A percentile compares a stretch with the other conserved stretches of the same genome.
These are phyloP conservation scores for Genyomyrus donnyi DNA, from an alignment of 2,113 vertebrate genomes.

Conservation along the genomic window DNA sequence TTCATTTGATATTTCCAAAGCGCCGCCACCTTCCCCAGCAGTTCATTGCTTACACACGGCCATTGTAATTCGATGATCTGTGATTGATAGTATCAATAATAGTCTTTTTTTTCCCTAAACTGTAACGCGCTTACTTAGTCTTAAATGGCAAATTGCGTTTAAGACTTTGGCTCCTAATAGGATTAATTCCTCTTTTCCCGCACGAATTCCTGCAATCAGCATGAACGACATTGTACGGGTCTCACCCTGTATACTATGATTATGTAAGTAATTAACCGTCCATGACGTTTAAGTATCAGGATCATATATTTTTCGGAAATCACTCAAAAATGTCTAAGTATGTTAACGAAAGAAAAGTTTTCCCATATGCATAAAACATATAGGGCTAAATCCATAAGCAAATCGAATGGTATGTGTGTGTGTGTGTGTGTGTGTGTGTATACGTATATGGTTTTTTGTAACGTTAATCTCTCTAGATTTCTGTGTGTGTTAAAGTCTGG, in stretches of 20 bases:
- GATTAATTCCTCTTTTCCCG: neutral
- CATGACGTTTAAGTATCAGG: neutral
- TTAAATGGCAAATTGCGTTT: neutral
- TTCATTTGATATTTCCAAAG: neutral
- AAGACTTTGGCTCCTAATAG: neutral
- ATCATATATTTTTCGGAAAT: neutral
- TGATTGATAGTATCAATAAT: neutral
- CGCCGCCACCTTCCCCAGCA: neutral
- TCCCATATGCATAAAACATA: neutral
- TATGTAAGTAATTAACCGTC: neutral
- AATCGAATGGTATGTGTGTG: neutral
- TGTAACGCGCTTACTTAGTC: neutral
- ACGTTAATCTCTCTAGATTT: neutral
- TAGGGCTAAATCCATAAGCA: neutral
- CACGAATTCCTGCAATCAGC: neutral
- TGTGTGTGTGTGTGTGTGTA: neutral
- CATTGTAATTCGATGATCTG: neutral
- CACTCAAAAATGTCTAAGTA: neutral
- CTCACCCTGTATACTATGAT: neutral
- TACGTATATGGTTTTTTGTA: neutral
- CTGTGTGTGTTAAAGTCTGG: neutral
- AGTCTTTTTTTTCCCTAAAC: neutral
- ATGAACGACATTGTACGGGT: neutral
- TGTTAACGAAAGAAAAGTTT: neutral
- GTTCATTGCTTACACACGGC: neutral